phyloP scores from a whole-genome alignment of 1,140 invertebrate genomes.

The Pachyrhynchus sulphureomaculatus region DNA sequence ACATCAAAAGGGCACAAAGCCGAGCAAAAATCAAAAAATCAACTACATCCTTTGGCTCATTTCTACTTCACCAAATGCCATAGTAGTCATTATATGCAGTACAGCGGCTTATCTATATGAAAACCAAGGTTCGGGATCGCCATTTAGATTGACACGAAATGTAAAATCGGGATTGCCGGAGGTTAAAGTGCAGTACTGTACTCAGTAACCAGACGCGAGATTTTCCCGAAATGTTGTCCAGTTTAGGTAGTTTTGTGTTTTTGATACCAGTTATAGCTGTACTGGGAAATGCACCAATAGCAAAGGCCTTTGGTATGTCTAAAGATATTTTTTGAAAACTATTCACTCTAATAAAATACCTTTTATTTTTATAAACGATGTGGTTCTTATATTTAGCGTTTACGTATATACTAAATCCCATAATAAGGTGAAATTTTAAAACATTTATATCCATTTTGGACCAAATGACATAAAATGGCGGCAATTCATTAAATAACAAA shows the following conservation, averaged over 20 bases:
- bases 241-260: slow-evolving; percentile 73
- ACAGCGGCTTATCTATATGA: slow-evolving; percentile 60
- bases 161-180: slow-evolving; percentile 63
- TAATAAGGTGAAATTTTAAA: too few species aligned
- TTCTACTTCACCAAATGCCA: slow-evolving; percentile 76
- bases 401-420: too few species aligned
- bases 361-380: not conserved
- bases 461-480: too few species aligned
- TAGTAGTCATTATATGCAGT: slow-evolving; percentile 68
- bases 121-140: slow-evolving; percentile 49
- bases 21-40: slow-evolving; percentile 50
- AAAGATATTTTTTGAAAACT: not conserved
- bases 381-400: too few species aligned
- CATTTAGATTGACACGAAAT: slow-evolving; percentile 65
- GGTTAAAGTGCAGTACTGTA: slow-evolving; percentile 58
- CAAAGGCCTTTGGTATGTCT: slow-evolving; percentile 76
- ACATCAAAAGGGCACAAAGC: slow-evolving; percentile 34
- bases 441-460: too few species aligned
- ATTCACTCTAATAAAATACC: not conserved
- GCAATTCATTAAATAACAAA: too few species aligned
- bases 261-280: slow-evolving; percentile 79
- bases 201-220: slow-evolving; percentile 55
- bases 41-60: slow-evolving; percentile 69
- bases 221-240: slow-evolving; percentile 54
- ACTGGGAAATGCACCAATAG: slow-evolving; percentile 82